phyloP scores from a whole-genome alignment of 2,113 vertebrate genomes.

The Sciurus niger region DNA sequence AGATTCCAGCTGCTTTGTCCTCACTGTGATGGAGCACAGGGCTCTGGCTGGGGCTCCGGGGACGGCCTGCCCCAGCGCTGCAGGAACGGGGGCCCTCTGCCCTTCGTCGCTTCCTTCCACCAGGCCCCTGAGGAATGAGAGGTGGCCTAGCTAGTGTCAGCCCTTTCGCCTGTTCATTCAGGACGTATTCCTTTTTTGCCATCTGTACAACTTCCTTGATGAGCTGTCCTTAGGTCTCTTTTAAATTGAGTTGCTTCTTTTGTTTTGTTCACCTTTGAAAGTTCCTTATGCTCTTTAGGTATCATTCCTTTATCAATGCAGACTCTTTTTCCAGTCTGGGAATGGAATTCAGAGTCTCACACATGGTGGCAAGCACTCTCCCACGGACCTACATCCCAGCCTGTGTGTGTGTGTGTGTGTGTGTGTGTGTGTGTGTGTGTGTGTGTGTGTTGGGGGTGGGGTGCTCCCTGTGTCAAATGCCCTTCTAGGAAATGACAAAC shows the following conservation, averaged over 20 bases:
- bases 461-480: too few species aligned
- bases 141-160: neutral
- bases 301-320: neutral
- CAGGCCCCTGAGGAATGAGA: neutral
- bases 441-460: too few species aligned
- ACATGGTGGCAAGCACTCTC: neutral
- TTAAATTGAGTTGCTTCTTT: neutral
- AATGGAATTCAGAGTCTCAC: neutral
- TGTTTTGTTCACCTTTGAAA: neutral
- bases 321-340: neutral
- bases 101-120: neutral
- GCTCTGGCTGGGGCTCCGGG: too few species aligned
- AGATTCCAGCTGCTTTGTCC: neutral
- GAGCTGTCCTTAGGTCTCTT: neutral
- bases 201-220: neutral
- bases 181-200: neutral
- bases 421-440: too few species aligned
- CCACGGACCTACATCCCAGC: neutral
- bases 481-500: neutral
- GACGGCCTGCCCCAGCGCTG: neutral
- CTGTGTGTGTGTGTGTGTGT: too few species aligned
- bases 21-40: accelerated
- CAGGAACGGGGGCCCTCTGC: neutral
- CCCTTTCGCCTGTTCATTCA: neutral
- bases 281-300: neutral